Evolutionary conservation across 1,140 invertebrate genomes (phyloP), one percentile per base, ranked within the genome.

Genomic region (Drusus annulatus): DNA sequence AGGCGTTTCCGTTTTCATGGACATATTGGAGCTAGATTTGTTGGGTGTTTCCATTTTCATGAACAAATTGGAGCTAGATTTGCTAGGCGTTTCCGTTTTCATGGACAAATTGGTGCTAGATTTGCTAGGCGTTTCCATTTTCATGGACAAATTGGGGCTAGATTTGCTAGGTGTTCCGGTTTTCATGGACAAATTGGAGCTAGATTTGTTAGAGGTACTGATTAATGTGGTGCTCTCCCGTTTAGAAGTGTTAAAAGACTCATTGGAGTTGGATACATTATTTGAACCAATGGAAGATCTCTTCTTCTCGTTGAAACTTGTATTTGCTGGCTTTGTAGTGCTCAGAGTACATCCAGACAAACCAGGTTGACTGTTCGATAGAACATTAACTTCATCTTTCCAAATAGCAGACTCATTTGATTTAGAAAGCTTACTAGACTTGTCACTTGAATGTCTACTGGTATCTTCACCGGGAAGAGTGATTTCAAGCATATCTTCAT

Each of bases 321-420:
- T 15, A 19, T 23, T 7, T 60, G 56, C 56, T 60, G 36, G 13
- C 36, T 45, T 45, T 13, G 36, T 56, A 21, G n/a, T 10, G n/a
- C 54, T 69, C 45, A 36, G 65, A 10, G 65, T 69, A 10, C n/a
- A 69, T 10, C 65, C 65, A 69, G 36, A 45, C 36, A 69, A 69
- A 50, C 45, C 21, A 10, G 65, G 65, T 19, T 19, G 36, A 69
- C 17, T 23, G 13, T 50, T 69, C 0, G 65, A 69, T 50, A 50
- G 16, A 19, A 19, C 17, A 50, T n/a, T 10, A n/a, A 45, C 17
- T 21, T 50, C 65, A 17, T 17, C 21, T 23, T 50, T 50, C 36
- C 17, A 45, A 23, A 36, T 8, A 50, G 3, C 8, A 8, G 45
- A 50, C 5, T 69, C 65, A 69, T 5, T 69, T n/a, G 65, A 69